A percentile compares a stretch with the other conserved stretches of the same genome.
Conservation (phyloP, 2,797 vertebrate genomes). For the Pteronotus mesoamericanus region DNA sequence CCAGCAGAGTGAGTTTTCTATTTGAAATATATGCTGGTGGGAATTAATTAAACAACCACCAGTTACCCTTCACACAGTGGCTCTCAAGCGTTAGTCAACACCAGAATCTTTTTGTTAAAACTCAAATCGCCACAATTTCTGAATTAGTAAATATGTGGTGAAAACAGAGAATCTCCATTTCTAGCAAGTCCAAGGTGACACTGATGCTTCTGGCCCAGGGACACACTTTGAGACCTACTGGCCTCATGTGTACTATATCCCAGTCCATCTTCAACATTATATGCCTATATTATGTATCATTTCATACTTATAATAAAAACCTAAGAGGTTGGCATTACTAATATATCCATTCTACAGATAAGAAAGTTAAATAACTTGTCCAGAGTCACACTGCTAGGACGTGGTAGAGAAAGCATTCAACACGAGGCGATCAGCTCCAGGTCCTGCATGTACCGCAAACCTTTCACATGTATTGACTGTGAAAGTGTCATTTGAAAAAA, state of each 20-base stretch:
- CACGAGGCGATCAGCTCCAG: not conserved
- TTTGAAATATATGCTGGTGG: not conserved
- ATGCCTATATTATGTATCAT: not conserved
- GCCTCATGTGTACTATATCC: not conserved
- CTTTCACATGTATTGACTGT: not conserved
- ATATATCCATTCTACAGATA: not conserved
- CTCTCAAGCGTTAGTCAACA: not conserved
- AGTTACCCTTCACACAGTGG: not conserved
- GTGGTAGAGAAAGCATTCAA: not conserved
- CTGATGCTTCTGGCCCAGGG: not conserved
- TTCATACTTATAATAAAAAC: not conserved
- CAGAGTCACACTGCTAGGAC: not conserved
- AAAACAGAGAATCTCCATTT: not conserved
- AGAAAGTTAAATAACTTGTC: not conserved
- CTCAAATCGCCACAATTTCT: not conserved
- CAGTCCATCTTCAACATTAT: not conserved
- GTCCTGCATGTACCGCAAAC: not conserved
- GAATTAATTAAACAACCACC: conserved; percentile 22
- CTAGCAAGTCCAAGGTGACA: not conserved
- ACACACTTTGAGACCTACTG: not conserved
- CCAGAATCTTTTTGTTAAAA: not conserved
- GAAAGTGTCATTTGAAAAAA: conserved; percentile 6
- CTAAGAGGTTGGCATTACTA: not conserved
- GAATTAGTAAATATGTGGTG: not conserved
- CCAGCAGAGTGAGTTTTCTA: not conserved